Evolutionary conservation across 2,113 vertebrate species (phyloP), one percentile per base, ranked within the genome.

Genomic region (Trichomycterus rosablanca): DNA sequence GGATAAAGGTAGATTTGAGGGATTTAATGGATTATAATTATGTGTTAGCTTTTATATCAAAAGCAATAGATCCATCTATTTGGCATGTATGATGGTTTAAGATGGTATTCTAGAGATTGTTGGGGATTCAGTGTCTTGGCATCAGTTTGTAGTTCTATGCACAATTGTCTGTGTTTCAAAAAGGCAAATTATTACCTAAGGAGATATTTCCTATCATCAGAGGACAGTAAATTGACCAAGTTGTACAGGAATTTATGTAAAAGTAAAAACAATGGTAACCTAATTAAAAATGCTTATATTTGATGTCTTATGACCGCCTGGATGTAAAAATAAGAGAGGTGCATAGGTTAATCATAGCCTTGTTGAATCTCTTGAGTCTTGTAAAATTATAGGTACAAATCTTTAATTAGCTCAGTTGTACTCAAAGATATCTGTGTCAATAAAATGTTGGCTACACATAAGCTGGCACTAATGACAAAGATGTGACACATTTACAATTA

Each of bases 301-400:
- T 79, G 62, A 82, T 81, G 81, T 71, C 73, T 69, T 81, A 68
- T 83, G 82, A 80, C 78, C 76, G 48, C 43, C 73, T 70, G 68
- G 68, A 67, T 80, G 69, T 79, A 74, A 80, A 81, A 85, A 64
- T 76, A 77, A 77, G 70, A 81, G 71, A 80, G 80, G 81, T 82
- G 72, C 60, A 63, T 11, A 78, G 86, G 86, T 86, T 86, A 88
- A 88, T 88, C 77, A 85, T 86, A 80, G 83, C 86, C 86, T 80
- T 75, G 42, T 86, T 83, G 86, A 83, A 76, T 59, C 55, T 7
- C 40, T 9, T 16, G 37, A 83, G 51, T 66, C 77, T 77, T 30
- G 52, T 80, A 68, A 83, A 83, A 80, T 73, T 72, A 80, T 67
- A 74, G 63, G 67, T 64, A 32, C 77, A 72, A 77, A 61, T 73